A percentile compares a stretch with the other conserved stretches of the same genome.
phyloP scores from a whole-genome alignment of 2,113 vertebrate species.

The Silurus asotus region DNA sequence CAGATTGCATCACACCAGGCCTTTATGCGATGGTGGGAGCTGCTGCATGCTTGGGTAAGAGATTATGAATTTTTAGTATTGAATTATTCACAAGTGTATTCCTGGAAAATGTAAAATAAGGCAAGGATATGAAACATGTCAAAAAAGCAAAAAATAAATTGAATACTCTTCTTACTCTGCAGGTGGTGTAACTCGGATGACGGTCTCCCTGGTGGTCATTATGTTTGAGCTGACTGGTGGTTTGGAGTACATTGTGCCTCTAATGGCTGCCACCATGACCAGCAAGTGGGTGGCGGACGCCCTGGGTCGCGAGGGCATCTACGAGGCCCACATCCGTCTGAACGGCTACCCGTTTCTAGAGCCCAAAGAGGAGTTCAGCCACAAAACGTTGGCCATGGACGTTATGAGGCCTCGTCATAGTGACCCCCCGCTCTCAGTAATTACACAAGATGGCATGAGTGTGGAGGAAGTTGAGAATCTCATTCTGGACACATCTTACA shows the following conservation, averaged over 20 bases:
- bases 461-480: slow-evolving; percentile 79
- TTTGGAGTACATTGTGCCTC: slow-evolving; percentile 85
- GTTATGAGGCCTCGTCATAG: slow-evolving; percentile 82
- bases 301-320: slow-evolving; percentile 83
- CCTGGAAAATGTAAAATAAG: neutral
- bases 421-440: slow-evolving; percentile 77
- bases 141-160: neutral
- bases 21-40: slow-evolving; percentile 89
- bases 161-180: slow-evolving; percentile 2
- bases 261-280: slow-evolving; percentile 89
- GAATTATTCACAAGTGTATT: neutral
- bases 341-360: slow-evolving; percentile 88
- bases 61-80: neutral
- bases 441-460: slow-evolving; percentile 83
- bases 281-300: slow-evolving; percentile 90
- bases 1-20: slow-evolving; percentile 84
- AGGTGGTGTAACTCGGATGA: slow-evolving; percentile 89
- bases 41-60: slow-evolving; percentile 74
- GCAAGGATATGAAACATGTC: neutral
- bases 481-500: slow-evolving; percentile 77
- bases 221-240: slow-evolving; percentile 89
- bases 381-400: slow-evolving; percentile 84
- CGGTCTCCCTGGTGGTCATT: slow-evolving; percentile 85
- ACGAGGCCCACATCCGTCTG: slow-evolving; percentile 86
- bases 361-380: slow-evolving; percentile 86